Conservation (phyloP, 2,888 invertebrate genomes). For the Neoitamus cyanurus region DNA sequence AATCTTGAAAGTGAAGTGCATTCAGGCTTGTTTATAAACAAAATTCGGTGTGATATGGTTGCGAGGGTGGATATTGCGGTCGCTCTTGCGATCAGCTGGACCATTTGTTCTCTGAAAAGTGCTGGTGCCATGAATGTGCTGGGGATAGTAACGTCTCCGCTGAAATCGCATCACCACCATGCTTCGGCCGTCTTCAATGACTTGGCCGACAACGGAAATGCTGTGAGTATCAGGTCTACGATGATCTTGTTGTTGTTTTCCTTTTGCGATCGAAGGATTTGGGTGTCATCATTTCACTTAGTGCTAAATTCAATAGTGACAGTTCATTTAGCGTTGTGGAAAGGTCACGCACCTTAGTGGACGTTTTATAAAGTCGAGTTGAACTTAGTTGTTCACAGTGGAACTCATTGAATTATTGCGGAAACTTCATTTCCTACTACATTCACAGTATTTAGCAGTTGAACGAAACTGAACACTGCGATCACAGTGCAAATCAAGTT, state of each 20-base stretch:
- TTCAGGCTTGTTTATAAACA: slow-evolving; percentile 15
- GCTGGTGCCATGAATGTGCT: slow-evolving; percentile 43
- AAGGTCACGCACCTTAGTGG: too few relatives aligned
- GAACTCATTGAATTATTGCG: neutral
- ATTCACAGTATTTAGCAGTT: too few relatives aligned
- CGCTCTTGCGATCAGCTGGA: neutral
- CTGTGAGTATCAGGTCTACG: slow-evolving; percentile 33
- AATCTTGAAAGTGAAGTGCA: slow-evolving; percentile 32
- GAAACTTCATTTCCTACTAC: too few relatives aligned
- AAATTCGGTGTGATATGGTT: neutral
- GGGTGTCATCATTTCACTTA: neutral
- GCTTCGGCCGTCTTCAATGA: slow-evolving; percentile 46
- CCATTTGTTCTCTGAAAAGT: neutral
- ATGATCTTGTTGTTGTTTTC: neutral
- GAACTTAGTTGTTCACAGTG: neutral
- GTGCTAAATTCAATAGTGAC: too few relatives aligned
- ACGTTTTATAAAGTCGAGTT: neutral
- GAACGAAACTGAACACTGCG: too few relatives aligned
- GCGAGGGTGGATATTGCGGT: neutral
- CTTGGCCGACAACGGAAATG: slow-evolving; percentile 47
- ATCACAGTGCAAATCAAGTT: too few relatives aligned
- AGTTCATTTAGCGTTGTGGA: too few relatives aligned
- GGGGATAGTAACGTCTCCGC: slow-evolving; percentile 48
- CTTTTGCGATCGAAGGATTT: neutral
- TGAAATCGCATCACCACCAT: slow-evolving; percentile 47